Percentiles rank a stretch among this genome's conserved stretches.
These are phyloP conservation scores for Lutraria rhynchaena DNA, from an alignment of 1,140 invertebrate species.

Conservation along the genomic window DNA sequence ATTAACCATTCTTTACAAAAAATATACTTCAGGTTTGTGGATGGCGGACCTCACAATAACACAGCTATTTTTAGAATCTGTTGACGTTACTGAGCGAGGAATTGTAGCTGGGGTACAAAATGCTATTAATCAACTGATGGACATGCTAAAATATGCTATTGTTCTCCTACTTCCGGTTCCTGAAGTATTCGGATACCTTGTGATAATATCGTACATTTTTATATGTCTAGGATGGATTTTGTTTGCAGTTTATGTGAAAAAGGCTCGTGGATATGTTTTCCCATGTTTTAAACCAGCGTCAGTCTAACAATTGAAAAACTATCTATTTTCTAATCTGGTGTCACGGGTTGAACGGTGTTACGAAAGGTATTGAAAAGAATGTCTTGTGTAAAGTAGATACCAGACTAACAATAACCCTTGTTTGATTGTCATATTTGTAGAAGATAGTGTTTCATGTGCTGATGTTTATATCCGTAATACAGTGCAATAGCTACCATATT, in stretches of 20 bases:
- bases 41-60: constrained; percentile 84
- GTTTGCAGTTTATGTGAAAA: constrained; percentile 59
- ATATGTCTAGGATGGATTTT: constrained; percentile 59
- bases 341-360: too few species aligned
- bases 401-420: too few species aligned
- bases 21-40: constrained; percentile 82
- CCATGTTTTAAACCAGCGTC: constrained; percentile 54
- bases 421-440: too few species aligned
- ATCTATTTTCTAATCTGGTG: too few species aligned
- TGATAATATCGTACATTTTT: constrained; percentile 63
- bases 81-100: constrained; percentile 83
- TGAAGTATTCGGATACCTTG: constrained; percentile 63
- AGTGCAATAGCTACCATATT: too few species aligned
- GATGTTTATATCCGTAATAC: too few species aligned
- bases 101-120: constrained; percentile 85
- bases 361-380: too few species aligned
- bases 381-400: too few species aligned
- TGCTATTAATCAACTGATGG: constrained; percentile 83
- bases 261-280: constrained; percentile 40
- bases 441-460: too few species aligned
- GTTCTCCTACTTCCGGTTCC: constrained; percentile 63
- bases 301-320: too few species aligned
- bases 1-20: too few species aligned
- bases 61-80: constrained; percentile 85
- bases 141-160: constrained; percentile 82